A percentile compares a stretch with the other conserved stretches of the same genome.
Conservation (phyloP, 1,140 invertebrate species). For the Bombus breviceps region DNA sequence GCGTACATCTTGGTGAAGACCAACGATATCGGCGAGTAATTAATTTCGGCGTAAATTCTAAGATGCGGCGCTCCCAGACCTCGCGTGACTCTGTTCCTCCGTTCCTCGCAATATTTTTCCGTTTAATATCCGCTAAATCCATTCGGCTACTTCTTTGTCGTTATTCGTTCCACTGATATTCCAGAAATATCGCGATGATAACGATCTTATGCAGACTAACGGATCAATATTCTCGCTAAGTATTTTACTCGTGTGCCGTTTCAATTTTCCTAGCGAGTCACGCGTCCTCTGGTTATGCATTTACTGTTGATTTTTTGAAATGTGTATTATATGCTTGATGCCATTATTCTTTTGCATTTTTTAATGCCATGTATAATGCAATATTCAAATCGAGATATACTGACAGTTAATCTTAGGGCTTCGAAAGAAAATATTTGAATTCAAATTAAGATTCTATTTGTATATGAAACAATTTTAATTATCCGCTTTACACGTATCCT, state of each 20-base stretch:
- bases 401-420: neutral
- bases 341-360: neutral
- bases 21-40: conserved; percentile 37
- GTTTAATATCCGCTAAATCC: conserved; percentile 43
- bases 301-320: neutral
- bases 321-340: neutral
- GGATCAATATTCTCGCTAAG: conserved; percentile 35
- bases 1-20: neutral
- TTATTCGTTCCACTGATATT: conserved; percentile 5
- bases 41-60: conserved; percentile 41
- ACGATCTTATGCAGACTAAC: conserved; percentile 28
- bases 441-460: neutral
- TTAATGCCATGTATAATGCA: no score
- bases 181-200: conserved; percentile 28
- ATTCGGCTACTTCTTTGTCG: neutral
- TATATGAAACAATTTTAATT: neutral
- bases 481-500: neutral
- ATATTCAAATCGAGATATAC: neutral
- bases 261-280: neutral
- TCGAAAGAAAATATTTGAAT: neutral
- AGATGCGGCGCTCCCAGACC: conserved; percentile 33
- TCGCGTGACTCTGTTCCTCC: conserved; percentile 52
- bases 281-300: neutral
- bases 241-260: conserved; percentile 14
- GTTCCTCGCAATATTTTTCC: conserved; percentile 27